These are phyloP conservation scores for Orthosia gracilis DNA, from an alignment of 2,888 invertebrate species.

Conservation along the genomic window DNA sequence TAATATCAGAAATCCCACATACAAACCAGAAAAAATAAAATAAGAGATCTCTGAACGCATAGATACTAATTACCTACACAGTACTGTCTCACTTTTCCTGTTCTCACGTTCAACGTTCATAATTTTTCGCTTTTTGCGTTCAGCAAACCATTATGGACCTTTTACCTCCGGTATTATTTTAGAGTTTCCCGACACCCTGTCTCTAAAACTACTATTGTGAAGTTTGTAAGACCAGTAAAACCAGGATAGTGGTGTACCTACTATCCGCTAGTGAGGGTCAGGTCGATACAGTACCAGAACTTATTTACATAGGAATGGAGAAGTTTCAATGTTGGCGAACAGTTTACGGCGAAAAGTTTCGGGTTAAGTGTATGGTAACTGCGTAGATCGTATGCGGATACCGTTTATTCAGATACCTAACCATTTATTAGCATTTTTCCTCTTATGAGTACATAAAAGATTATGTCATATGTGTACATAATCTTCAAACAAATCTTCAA, in stretches of 20 bases:
- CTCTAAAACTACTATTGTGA: conserved; percentile 10
- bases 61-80: background rate
- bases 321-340: conserved; percentile 30
- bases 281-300: conserved; percentile 18
- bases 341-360: conserved; percentile 28
- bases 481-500: background rate
- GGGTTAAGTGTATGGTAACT: conserved; percentile 23
- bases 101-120: background rate
- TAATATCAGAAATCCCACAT: too few relatives aligned
- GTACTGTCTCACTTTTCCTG: background rate
- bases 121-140: conserved; percentile 2
- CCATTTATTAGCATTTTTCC: background rate
- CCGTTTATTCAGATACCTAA: background rate
- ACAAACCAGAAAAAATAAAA: background rate
- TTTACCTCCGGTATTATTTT: conserved; percentile 1
- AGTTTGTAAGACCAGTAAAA: conserved; percentile 4
- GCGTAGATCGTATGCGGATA: background rate
- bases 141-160: conserved; percentile 14
- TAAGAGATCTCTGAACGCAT: too few relatives aligned
- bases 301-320: conserved; percentile 47
- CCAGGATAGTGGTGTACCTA: background rate
- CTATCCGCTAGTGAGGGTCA: background rate
- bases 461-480: background rate
- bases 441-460: background rate
- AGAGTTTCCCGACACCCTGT: background rate